Percentiles rank a stretch among this genome's conserved stretches.
phyloP scores from a whole-genome alignment of 2,797 vertebrate genomes.

The Martes flavigula region DNA sequence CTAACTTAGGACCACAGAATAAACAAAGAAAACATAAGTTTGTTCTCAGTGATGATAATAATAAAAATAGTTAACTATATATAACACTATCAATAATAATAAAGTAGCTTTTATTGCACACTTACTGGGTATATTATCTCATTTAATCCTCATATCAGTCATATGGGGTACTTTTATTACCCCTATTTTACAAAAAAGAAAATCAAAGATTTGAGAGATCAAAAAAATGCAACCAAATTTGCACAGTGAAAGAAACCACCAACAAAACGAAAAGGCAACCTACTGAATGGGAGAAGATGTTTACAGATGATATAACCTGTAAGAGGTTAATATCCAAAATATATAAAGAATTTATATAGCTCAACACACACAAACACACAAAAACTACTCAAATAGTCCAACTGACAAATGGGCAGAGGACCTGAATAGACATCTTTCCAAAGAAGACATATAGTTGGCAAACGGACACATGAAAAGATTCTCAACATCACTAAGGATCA shows the following conservation, averaged over 20 bases:
- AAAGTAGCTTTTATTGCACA: conserved; percentile 16
- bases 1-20: conserved; percentile 31
- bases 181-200: not conserved
- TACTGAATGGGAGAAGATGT: not conserved
- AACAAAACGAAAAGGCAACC: not conserved
- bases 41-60: conserved; percentile 12
- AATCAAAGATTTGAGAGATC: not conserved
- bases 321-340: not conserved
- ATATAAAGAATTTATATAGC: not conserved
- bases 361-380: not conserved
- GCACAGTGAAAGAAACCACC: not conserved
- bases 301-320: not conserved
- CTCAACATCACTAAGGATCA: not conserved
- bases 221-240: not conserved
- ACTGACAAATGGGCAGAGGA: not conserved
- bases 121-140: not conserved
- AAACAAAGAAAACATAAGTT: conserved; percentile 36
- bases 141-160: not conserved
- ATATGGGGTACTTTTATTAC: not conserved
- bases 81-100: not conserved
- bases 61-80: not conserved
- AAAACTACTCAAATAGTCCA: not conserved
- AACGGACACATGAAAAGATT: not conserved
- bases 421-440: not conserved
- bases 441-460: not conserved